phyloP scores from a whole-genome alignment of 1,140 invertebrate species.

The Goniozus legneri region DNA sequence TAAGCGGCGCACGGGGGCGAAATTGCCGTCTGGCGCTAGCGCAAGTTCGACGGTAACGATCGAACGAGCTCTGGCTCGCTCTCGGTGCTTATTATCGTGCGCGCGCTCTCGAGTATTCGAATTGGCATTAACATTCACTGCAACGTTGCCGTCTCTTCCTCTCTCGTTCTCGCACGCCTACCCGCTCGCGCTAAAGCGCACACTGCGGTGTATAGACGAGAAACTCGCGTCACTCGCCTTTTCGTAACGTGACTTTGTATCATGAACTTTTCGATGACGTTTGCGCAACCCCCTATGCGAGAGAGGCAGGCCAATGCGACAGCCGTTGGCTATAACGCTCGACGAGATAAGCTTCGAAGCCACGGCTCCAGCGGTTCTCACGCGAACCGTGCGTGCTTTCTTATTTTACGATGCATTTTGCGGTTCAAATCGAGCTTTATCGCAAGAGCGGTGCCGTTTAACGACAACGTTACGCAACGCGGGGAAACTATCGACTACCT shows the following conservation, averaged over 20 bases:
- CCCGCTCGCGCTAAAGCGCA: not conserved
- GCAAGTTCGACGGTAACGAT: constrained; percentile 8
- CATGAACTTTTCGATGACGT: constrained; percentile 54
- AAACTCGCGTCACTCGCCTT: constrained; percentile 31
- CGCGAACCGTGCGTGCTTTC: too few relatives aligned
- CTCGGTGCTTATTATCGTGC: not conserved
- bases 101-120: constrained; percentile 12
- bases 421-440: constrained; percentile 19
- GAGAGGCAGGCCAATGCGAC: too few relatives aligned
- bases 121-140: constrained; percentile 36
- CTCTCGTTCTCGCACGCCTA: not conserved
- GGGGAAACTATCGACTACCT: constrained; percentile 42
- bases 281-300: constrained; percentile 49
- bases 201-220: not conserved
- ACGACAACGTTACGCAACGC: constrained; percentile 35
- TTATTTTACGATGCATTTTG: too few relatives aligned
- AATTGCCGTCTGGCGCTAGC: constrained; percentile 21
- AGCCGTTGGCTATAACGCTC: too few relatives aligned
- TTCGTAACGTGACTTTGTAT: constrained; percentile 56
- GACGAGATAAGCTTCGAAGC: constrained; percentile 19
- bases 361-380: constrained; percentile 8
- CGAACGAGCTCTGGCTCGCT: not conserved
- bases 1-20: too few relatives aligned
- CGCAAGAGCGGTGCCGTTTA: constrained; percentile 10
- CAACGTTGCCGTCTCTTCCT: constrained; percentile 4